Evolutionary conservation across 1,140 invertebrate genomes (phyloP), one percentile per base, ranked within the genome.

Genomic region (Epicauta chinensis): DNA sequence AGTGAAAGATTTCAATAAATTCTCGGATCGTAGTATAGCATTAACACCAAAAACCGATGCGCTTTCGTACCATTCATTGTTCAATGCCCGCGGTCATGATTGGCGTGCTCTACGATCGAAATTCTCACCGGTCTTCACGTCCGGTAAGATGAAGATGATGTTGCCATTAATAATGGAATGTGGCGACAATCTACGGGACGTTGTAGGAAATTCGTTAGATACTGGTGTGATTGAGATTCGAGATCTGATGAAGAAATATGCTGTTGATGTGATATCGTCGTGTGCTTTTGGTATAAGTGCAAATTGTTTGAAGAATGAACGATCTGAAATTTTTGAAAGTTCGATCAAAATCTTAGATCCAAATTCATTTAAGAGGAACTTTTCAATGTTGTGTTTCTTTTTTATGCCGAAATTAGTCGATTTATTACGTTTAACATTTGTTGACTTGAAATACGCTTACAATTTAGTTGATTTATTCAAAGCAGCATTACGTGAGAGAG

Each of bases 1-100:
- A n/a, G 61, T 75, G 6, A 74, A 73, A 55, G 75, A 78, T 59
- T 78, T 75, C 39, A 16, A 42, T 10, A 46, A 47, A 16, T 57
- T 53, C 14, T 29, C 45, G 6, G 40, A 57, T 16, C 39, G 55
- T 11, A 35, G 31, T 12, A 42, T 53, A 3, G 44, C 37, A 7
- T 43, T 34, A 0, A 50, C 53, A 11, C 38, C 46, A 45, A 35
- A 39, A 23, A 44, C 39, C 1, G 55, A 57, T 31, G 31, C 44
- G 2, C n/a, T 49, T 4, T 32, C 42, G 11, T 51, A 36, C n/a
- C 42, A 50, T 29, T 46, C 47, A 10, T 29, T 56, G 7, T 51
- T 56, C 30, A 49, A 38, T 9, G 35, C 51, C 0, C 53, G 48
- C 40, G 51, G 46, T 16, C 15, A 45, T 2, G 37, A 50, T 0